phyloP scores from a whole-genome alignment of 1,140 invertebrate species.

The Zaprionus ornatus region DNA sequence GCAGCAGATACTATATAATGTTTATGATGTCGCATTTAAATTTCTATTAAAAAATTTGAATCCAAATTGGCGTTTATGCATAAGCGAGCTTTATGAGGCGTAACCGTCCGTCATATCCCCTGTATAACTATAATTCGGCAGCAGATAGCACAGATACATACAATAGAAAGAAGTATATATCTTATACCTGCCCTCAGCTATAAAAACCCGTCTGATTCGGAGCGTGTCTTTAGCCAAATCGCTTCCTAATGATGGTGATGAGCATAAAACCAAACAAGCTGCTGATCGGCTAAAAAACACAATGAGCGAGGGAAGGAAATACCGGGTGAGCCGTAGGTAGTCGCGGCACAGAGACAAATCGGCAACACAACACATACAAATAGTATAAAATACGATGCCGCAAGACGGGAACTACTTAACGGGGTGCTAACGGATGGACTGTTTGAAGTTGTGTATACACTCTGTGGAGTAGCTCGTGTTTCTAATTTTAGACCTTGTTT shows the following conservation, averaged over 20 bases:
- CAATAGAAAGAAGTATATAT: background rate
- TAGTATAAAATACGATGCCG: slow-evolving; percentile 7
- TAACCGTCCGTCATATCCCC: slow-evolving; percentile 50
- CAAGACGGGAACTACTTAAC: slow-evolving; percentile 9
- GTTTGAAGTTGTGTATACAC: slow-evolving; percentile 23
- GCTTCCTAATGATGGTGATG: slow-evolving; percentile 52
- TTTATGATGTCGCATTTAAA: slow-evolving; percentile 23
- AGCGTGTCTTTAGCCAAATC: slow-evolving; percentile 64
- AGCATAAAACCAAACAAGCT: slow-evolving; percentile 56
- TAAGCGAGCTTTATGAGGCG: slow-evolving; percentile 60
- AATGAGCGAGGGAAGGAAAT: slow-evolving; percentile 6
- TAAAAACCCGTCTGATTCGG: slow-evolving; percentile 49
- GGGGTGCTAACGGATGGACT: slow-evolving; percentile 27
- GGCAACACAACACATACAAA: slow-evolving; percentile 17
- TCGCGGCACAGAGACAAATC: slow-evolving; percentile 20
- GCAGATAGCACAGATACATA: slow-evolving; percentile 24
- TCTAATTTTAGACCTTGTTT: slow-evolving; percentile 14
- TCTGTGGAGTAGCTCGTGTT: slow-evolving; percentile 14
- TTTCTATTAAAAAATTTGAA: slow-evolving; percentile 29
- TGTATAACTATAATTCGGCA: slow-evolving; percentile 58
- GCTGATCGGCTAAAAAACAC: slow-evolving; percentile 19
- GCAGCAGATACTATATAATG: background rate
- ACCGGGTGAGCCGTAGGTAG: slow-evolving; percentile 17
- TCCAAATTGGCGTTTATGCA: slow-evolving; percentile 42
- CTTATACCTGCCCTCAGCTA: background rate